Evolutionary conservation across 2,797 vertebrate genomes (phyloP).

Genomic region (Cyprinella venusta): DNA sequence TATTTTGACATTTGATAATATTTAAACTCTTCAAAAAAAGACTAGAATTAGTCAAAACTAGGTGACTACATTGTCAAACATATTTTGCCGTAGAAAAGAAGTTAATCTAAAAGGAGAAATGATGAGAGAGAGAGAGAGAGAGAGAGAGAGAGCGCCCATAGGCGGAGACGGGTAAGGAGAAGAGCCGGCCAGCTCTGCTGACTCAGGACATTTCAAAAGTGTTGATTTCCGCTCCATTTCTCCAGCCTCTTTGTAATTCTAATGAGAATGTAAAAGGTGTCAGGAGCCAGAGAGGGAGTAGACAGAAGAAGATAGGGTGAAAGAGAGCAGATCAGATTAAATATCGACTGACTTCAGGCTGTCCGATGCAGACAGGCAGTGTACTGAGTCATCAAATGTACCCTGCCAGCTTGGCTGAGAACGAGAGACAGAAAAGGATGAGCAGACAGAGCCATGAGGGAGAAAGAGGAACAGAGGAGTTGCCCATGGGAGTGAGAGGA

Average conservation of each 20-base stretch:
- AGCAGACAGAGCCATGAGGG: conserved; percentile 21
- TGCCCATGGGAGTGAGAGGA: conserved; percentile 21
- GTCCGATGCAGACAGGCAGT: conserved; percentile 56
- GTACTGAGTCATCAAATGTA: conserved; percentile 61
- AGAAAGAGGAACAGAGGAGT: conserved; percentile 27
- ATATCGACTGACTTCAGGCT: conserved; percentile 66
- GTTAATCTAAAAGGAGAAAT: conserved; percentile 18
- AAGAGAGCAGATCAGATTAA: conserved; percentile 63
- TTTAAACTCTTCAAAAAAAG: conserved; percentile 6
- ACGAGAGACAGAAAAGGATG: conserved; percentile 45
- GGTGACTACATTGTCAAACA: conserved; percentile 21
- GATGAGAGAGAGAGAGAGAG: too few species aligned
- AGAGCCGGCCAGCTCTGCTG: conserved; percentile 56
- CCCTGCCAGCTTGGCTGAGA: conserved; percentile 53
- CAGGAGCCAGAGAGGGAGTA: conserved; percentile 46
- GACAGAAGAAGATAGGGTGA: conserved; percentile 47
- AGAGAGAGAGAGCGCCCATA: not conserved
- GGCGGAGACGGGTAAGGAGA: conserved; percentile 28
- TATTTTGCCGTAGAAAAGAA: conserved; percentile 29
- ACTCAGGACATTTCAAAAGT: conserved; percentile 64
- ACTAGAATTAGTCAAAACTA: not conserved
- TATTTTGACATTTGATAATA: not conserved
- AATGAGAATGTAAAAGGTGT: conserved; percentile 60
- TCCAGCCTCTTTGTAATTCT: conserved; percentile 67
- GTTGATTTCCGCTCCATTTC: conserved; percentile 68